Evolutionary conservation across 2,888 invertebrate genomes (phyloP), one percentile per base, ranked within the genome.

Genomic region (Cheilosia impressa): DNA sequence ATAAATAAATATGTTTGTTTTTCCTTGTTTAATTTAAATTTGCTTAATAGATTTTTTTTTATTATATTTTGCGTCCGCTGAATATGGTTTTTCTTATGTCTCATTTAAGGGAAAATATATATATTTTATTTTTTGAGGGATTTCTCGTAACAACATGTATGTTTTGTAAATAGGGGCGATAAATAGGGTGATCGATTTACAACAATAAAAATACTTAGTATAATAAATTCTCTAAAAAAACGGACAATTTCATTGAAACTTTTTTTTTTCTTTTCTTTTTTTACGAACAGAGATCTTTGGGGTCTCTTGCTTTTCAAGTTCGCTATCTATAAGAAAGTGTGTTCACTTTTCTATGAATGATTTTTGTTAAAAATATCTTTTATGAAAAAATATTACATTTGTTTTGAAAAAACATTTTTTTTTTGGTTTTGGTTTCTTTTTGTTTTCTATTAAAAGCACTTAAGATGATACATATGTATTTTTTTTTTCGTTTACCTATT

Each of bases 11-110:
- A 76, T 62, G 41, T 72, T 52, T 73, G 24, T n/a, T 41, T 53
- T 57, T 73, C 10, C 68, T 69, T 68, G 55, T 79, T 87, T 7
- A 80, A 63, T 87, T 88, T 89, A 87, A 83, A 65, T 88, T 88
- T 89, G 71, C 87, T 88, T 90, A 88, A 87, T 87, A 89, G 87
- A 88, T 24, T 77, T 78, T 24, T 73, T 78, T 31, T 85, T 69
- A 4, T 71, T 71, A 66, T 65, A 58, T 38, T 82, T 82, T 81
- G 72, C 81, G 57, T 85, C 81, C 81, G 85, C 81, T 80, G 45
- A 71, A 76, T 80, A 73, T 83, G 52, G 19, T 81, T 66, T 27
- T 69, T 73, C 45, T 69, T 57, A 13, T 45, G 47, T 77, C 77
- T 77, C 77, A 31, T 45, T 62, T 10, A 77, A 65, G 62, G 79